These are phyloP conservation scores for Caiman crocodilus DNA, from an alignment of 2,797 vertebrate species.

Conservation along the genomic window DNA sequence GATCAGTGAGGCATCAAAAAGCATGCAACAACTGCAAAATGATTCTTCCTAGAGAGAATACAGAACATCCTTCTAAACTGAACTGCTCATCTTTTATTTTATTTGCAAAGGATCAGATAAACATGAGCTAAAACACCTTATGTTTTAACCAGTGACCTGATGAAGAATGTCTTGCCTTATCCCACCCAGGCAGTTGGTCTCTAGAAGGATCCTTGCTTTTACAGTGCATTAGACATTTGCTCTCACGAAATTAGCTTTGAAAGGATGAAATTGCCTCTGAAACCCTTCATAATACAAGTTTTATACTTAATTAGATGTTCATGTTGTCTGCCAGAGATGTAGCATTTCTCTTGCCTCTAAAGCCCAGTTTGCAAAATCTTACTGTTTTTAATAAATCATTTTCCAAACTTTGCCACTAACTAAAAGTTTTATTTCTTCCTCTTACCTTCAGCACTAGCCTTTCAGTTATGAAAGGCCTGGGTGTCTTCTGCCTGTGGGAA, in stretches of 20 bases:
- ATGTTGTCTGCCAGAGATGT: background rate
- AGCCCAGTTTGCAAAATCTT: background rate
- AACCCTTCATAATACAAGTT: background rate
- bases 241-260: background rate
- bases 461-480: background rate
- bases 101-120: background rate
- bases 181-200: too few relatives aligned
- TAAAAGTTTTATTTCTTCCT: background rate
- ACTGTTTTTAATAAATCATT: background rate
- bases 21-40: background rate
- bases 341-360: background rate
- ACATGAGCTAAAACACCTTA: background rate
- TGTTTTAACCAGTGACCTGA: too few relatives aligned
- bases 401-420: background rate
- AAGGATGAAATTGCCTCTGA: background rate
- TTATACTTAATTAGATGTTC: background rate
- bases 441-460: slow-evolving; percentile 45
- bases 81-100: background rate
- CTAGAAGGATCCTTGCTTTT: too few relatives aligned
- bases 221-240: background rate
- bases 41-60: background rate
- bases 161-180: too few relatives aligned
- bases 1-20: rapidly evolving
- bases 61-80: background rate
- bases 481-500: slow-evolving; percentile 19